phyloP scores from a whole-genome alignment of 2,888 invertebrate genomes.

The Automeris io region DNA sequence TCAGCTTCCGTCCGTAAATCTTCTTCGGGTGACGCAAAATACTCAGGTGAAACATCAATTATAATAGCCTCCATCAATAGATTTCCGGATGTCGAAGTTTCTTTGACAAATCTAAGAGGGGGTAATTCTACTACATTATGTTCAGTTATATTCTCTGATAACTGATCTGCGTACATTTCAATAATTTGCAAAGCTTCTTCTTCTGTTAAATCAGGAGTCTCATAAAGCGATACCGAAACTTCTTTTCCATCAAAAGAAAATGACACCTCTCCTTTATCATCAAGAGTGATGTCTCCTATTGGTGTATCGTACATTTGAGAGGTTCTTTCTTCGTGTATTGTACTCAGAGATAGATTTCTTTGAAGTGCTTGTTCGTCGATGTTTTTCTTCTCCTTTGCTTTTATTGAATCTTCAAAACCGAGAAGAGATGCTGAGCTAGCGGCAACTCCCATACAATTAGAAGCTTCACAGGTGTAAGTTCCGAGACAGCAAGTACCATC shows the following conservation, averaged over 20 bases:
- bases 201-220: constrained; percentile 94
- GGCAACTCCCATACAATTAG: constrained; percentile 93
- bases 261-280: constrained; percentile 90
- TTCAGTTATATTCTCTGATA: constrained; percentile 91
- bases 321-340: constrained; percentile 93
- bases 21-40: constrained; percentile 86
- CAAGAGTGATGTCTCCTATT: constrained; percentile 84
- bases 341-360: constrained; percentile 89
- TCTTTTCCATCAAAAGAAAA: constrained; percentile 95
- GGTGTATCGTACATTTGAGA: constrained; percentile 92
- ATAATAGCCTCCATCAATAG: constrained; percentile 93
- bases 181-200: constrained; percentile 94
- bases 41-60: constrained; percentile 91
- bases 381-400: constrained; percentile 73
- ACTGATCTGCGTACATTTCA: constrained; percentile 95
- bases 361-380: constrained; percentile 76
- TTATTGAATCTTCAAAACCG: constrained; percentile 87
- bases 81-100: constrained; percentile 92
- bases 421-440: constrained; percentile 92
- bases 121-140: constrained; percentile 92
- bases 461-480: constrained; percentile 93
- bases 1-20: constrained; percentile 92
- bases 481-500: constrained; percentile 94
- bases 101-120: constrained; percentile 91
- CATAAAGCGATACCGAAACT: constrained; percentile 92